Conservation (phyloP, 2,113 vertebrate genomes). For the Oostethus manadensis region DNA sequence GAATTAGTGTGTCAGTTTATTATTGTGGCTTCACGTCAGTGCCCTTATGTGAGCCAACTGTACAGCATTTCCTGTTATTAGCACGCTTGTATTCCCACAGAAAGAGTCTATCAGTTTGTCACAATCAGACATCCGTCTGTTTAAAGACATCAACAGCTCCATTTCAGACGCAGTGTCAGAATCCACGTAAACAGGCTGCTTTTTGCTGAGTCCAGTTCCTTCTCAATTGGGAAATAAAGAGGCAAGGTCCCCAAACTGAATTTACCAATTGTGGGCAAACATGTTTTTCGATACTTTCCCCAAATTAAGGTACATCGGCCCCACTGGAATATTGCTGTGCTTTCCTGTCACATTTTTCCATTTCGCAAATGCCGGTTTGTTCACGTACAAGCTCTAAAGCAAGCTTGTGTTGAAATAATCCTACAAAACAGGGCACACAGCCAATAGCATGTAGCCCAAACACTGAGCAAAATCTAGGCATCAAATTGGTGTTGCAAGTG, state of each 20-base stretch:
- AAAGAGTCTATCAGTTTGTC: conserved; percentile 71
- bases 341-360: conserved; percentile 50
- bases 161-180: conserved; percentile 52
- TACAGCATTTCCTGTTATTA: conserved; percentile 77
- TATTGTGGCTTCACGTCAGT: conserved; percentile 68
- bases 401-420: conserved; percentile 6
- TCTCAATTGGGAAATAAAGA: conserved; percentile 55
- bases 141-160: conserved; percentile 69
- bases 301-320: conserved; percentile 48
- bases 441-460: not conserved
- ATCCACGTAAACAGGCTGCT: conserved; percentile 67
- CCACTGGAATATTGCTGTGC: conserved; percentile 33
- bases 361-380: conserved; percentile 28
- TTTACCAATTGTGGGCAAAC: conserved; percentile 51
- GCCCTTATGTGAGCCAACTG: conserved; percentile 71
- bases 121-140: conserved; percentile 72
- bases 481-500: not conserved
- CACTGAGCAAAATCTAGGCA: not conserved
- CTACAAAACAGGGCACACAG: not conserved
- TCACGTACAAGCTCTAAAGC: conserved; percentile 2
- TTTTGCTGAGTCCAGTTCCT: conserved; percentile 75
- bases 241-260: conserved; percentile 57
- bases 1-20: conserved; percentile 53
- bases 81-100: conserved; percentile 71
- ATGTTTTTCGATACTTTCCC: conserved; percentile 36